Conservation (phyloP, 2,113 vertebrate genomes). For the Phyllopteryx taeniolatus region DNA sequence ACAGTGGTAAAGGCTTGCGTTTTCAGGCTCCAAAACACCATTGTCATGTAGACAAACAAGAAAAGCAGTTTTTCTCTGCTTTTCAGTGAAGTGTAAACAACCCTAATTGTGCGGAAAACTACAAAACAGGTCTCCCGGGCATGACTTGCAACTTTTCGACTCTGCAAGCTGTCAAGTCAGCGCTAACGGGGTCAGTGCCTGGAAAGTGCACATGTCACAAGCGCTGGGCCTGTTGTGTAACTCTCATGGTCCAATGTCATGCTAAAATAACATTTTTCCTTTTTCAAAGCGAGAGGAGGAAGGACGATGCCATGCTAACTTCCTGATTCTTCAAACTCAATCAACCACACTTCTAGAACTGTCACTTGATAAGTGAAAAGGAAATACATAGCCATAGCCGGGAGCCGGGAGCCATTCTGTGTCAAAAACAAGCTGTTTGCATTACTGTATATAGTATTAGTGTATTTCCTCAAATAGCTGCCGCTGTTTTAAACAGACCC, state of each 20-base stretch:
- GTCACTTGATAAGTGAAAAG: conserved; percentile 2
- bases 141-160: conserved; percentile 19
- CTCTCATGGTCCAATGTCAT: not conserved
- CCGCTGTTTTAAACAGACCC: not conserved
- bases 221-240: conserved; percentile 11
- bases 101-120: conserved; percentile 10
- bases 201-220: conserved; percentile 46
- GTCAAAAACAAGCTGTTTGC: not conserved
- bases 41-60: not conserved
- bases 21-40: not conserved
- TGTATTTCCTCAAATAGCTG: not conserved
- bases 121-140: not conserved
- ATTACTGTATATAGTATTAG: too few relatives aligned
- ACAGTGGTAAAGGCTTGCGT: not conserved
- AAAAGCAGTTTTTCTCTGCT: not conserved
- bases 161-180: conserved; percentile 71
- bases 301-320: not conserved
- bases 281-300: not conserved
- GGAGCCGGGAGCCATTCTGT: not conserved
- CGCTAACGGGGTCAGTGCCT: conserved; percentile 64
- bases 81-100: not conserved
- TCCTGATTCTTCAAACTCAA: conserved; percentile 23
- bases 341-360: not conserved
- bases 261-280: conserved; percentile 3
- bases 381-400: not conserved